Base-by-base conservation (phyloP, 1,140 invertebrate species). In the Diabrotica virgifera region DNA sequence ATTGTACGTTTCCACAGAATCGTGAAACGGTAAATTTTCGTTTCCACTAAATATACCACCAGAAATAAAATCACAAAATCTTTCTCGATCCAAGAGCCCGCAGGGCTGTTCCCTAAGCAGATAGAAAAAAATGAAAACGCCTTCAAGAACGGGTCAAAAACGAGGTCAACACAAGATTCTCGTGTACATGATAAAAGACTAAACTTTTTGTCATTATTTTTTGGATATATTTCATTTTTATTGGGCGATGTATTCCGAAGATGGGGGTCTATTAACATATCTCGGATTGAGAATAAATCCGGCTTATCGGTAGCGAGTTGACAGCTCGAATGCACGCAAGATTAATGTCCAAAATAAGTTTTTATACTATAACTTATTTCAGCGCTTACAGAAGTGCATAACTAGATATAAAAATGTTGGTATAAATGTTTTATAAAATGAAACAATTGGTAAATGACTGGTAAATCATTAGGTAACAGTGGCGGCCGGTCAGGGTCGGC, bases 161-260 rank as follows among this genome's bases (percentile, higher is more conserved):
- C 8, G 40, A 46, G 40, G 40, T 46, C 40, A 46, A 46, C 40
- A 46, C 40, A 46, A 46, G n/a, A 46, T 46, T 46, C 40, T 46
- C 8, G 40, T 46, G 40, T 46, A 46, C 40, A 10, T 10, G 8
- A 46, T 46, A 46, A 10, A 46, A 46, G n/a, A 8, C 40, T 46
- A 46, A 46, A 46, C 40, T 46, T 46, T 46, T 46, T 46, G 40
- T 46, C 40, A 46, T 46, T 46, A 46, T 46, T 46, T 46, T n/a
- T 8, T 46, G 40, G n/a, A 46, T 46, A 46, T 46, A 46, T 46
- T 46, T 46, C 40, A 46, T 46, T 46, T 46, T 46, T 46, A 46
- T 46, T 46, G 40, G 8, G n/a, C 40, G 8, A 46, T 46, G n/a
- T n/a, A 46, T 46, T n/a, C 6, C n/a, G 40, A 46, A 6, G 40